Evolutionary conservation across 2,888 invertebrate genomes (phyloP), one percentile per base, ranked within the genome.

Genomic region (Nezara viridula): DNA sequence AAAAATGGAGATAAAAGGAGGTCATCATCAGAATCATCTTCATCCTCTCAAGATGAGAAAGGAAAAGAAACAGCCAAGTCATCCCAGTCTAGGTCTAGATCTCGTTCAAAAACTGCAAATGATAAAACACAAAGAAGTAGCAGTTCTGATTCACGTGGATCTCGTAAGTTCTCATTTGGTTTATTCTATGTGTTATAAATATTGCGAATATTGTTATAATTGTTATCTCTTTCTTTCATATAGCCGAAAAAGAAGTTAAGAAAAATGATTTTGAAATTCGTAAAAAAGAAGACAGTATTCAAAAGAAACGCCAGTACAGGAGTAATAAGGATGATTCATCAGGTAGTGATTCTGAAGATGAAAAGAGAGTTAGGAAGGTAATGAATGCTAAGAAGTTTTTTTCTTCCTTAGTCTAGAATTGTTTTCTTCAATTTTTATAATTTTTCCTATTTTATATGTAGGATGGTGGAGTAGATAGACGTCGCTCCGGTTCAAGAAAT

Each of bases 281-380:
- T 92, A 94, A 97, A 94, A 96, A 97, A 93, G 95, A 96, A 93
- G 94, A 97, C 93, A 94, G 97, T 93, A 95, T 96, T 21, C 97
- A 98, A 92, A 97, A 97, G 92, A 98, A 98, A 92, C 95, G 98
- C 19, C 97, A 98, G 91, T 98, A 98, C 92, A 95, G 97, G 24
- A 94, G 94, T 89, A 97, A 96, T 89, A 97, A 97, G 92, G 96
- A 96, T 90, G 97, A 97, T 92, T 97, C 96, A 7, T 96, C 96
- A 3, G 95, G 94, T 47, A 95, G 95, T 91, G 94, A 93, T 86
- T 93, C 93, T 44, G 93, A 94, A 10, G 94, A 95, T 60, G 93
- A 95, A 86, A 95, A 95, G 89, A 94, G 95, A 93, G 94, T 93
- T 89, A 91, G 90, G 90, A 91, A 91, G 90, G 91, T 91, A 90